phyloP scores from a whole-genome alignment of 2,113 vertebrate genomes.

The Salvelinus sp. region DNA sequence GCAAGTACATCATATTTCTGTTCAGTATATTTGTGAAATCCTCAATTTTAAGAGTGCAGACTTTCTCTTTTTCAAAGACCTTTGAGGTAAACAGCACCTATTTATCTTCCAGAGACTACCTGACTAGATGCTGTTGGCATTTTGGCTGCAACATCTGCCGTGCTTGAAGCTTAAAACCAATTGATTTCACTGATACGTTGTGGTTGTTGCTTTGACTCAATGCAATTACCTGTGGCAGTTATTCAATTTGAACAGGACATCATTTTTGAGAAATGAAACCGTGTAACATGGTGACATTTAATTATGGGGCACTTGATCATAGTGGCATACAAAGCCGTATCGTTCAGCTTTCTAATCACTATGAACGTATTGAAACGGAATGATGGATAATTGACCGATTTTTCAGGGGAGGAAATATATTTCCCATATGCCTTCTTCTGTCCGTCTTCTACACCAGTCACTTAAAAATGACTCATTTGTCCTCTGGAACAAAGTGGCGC shows the following conservation, averaged over 20 bases:
- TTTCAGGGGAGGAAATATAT: not conserved
- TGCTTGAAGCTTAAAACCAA: not conserved
- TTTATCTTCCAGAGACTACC: not conserved
- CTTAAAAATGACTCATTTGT: slow-evolving; percentile 4
- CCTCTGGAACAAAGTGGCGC: slow-evolving; percentile 23
- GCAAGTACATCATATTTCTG: too few relatives aligned
- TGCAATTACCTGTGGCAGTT: not conserved
- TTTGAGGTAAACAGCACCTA: not conserved
- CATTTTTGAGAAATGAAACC: slow-evolving; percentile 12
- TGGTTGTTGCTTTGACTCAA: not conserved
- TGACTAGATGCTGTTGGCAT: not conserved
- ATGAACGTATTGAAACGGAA: not conserved
- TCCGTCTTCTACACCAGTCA: not conserved
- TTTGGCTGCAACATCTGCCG: not conserved
- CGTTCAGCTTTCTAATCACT: slow-evolving; percentile 2
- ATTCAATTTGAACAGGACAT: slow-evolving; percentile 16
- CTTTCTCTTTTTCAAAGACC: not conserved
- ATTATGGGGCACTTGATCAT: slow-evolving; percentile 20
- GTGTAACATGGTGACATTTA: slow-evolving; percentile 5
- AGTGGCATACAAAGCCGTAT: not conserved
- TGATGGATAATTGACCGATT: not conserved
- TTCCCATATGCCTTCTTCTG: not conserved
- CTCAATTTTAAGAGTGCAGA: not conserved
- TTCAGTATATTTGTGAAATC: too few relatives aligned
- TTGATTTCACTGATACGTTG: not conserved